Conservation (phyloP, 1,140 invertebrate genomes). For the Procambarus clarkii region DNA sequence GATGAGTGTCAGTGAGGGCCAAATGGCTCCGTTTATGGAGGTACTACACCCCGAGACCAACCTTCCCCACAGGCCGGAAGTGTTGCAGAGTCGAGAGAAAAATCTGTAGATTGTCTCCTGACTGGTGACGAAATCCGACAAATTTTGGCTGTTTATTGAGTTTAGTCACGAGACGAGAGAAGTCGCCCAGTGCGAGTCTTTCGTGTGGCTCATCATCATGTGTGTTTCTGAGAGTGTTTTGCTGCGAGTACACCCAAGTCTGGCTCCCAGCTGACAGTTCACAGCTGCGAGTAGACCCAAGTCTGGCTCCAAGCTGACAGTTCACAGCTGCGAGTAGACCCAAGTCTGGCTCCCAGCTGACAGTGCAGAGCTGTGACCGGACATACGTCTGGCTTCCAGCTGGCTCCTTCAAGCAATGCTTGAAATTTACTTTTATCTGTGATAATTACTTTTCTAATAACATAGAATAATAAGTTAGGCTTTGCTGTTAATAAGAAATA, state of each 20-base stretch:
- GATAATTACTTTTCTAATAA: not conserved
- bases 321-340: not conserved
- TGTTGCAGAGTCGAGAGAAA: conserved; percentile 6
- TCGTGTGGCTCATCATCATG: not conserved
- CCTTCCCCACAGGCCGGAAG: not conserved
- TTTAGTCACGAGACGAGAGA: not conserved
- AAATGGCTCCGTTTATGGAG: not conserved
- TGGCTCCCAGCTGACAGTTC: not conserved
- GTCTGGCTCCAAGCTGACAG: not conserved
- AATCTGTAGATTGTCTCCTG: not conserved
- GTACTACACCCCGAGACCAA: not conserved
- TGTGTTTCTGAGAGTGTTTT: not conserved
- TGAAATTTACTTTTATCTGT: not conserved
- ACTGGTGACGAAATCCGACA: not conserved
- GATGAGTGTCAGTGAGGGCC: not conserved
- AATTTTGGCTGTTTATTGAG: not conserved
- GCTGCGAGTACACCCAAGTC: not conserved
- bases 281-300: not conserved
- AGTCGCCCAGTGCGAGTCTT: not conserved
- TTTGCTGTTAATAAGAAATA: not conserved
- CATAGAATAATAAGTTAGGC: not conserved
- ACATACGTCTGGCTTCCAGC: not conserved
- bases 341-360: not conserved
- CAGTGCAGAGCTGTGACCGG: not conserved
- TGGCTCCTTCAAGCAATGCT: not conserved